Evolutionary conservation across 2,113 vertebrate species (phyloP), one percentile per base, ranked within the genome.

Genomic region (Tinamus guttatus): DNA sequence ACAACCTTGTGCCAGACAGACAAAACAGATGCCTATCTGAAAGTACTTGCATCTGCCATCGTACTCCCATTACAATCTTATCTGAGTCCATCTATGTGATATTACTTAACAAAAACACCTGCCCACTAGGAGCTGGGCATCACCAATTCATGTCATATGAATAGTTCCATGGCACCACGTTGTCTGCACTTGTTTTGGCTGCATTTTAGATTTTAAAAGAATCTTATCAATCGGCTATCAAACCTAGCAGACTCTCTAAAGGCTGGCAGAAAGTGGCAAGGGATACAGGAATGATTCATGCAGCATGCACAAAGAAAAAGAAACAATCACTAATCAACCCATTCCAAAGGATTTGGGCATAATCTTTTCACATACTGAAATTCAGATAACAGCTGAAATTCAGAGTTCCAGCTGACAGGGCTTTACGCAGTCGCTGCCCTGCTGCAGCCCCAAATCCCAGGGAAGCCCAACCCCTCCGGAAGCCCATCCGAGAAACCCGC

Each of bases 371-470:
- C 2, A 43, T 12, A 32, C 30, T 22, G 41, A 82, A 82, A 89
- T 36, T 47, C 49, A 76, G 43, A 36, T 52, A 75, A 74, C 7
- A 34, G 45, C 5, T 0, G 3, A 68, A 22, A 51, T 41, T 32
- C 32, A 47, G 20, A 63, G 25, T 51, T 38, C 34, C 32, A 52
- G 17, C 1, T 1, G 3, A 67, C 13, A 15, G 2, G 54, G 30
- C 82, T 89, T 81, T 71, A 52, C 40, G 28, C 40, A 69, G 89
- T 68, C 80, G 60, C 73, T 73, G 68, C 32, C 38, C 36, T 75
- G 30, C 32, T 81, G 92, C 92, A 96, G 94, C 40, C 94, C 65
- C 94, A 84, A 78, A 64, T 56, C 85, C 74, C 76, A 95, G 45
- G 11, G 41, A 97, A 84, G 88, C 49, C 68, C 67, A 73, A 32